Evolutionary conservation across 2,888 invertebrate genomes (phyloP), one percentile per base, ranked within the genome.

Genomic region (Napeogenes sylphis): DNA sequence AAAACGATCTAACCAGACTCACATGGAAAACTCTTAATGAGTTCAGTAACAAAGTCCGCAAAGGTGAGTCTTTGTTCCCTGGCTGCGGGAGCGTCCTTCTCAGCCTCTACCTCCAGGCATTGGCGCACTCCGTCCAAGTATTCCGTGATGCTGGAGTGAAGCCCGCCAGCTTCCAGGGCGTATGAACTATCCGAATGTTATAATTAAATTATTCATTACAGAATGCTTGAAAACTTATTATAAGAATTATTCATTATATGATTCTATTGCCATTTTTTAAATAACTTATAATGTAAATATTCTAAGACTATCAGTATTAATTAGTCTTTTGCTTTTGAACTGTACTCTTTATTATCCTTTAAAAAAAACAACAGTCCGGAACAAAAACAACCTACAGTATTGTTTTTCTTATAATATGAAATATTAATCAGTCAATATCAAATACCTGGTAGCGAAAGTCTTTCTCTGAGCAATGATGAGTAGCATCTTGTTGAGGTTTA

Each of bases 81-180:
- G 30, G 98, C 94, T 38, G 95, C 94, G 0, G 94, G 94, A 2
- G 95, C 94, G 79, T 98, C 98, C 78, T 99, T 97, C 77, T 99
- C 99, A 4, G 95, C 95, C 82, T 99, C 99, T 68, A 94, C 94
- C 82, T 99, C 98, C 58, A 99, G 91, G 81, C 97, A 98, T 59
- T 95, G 92, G 42, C 98, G 92, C 14, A 97, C 97, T 0, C 98
- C 98, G 73, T 99, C 99, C 74, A 99, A 94, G 79, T 98, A 99
- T 79, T 99, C 99, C 4, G 97, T 94, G 76, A 99, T 94, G 2
- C 95, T 94, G 0, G 96, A 94, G 84, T 96, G 97, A 57, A 99
- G 90, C 0, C 95, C 94, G 71, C 96, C 96, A 0, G 95, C 94
- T 76, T 98, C 98, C 71, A 98, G 80, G 2, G 97, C 95, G 72